Conservation (phyloP, 92 coral and sea anemone species). For the Paragorgia papillata region DNA sequence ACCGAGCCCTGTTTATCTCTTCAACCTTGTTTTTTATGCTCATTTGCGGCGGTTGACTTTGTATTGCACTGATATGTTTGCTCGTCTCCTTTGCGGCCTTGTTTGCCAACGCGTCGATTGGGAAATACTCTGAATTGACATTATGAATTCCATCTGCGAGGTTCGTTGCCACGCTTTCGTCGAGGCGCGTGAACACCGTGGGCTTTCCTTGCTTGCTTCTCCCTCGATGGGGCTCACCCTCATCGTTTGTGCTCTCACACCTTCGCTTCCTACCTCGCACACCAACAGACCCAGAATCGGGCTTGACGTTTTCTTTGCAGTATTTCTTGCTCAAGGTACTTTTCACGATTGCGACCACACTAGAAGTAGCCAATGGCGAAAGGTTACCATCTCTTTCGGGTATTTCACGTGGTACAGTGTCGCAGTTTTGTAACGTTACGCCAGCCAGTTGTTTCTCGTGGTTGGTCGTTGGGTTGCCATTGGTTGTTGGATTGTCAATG, state of each 20-base stretch:
- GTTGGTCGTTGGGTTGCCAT: not conserved
- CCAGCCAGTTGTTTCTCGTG: not conserved
- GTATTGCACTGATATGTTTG: not conserved
- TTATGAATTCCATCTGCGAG: slow-evolving; percentile 47
- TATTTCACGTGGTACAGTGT: not conserved
- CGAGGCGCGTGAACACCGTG: slow-evolving; percentile 36
- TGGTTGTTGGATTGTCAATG: not conserved
- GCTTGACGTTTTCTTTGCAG: slow-evolving; percentile 34
- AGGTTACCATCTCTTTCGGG: not conserved
- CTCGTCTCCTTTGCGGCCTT: slow-evolving; percentile 37
- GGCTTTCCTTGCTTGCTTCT: slow-evolving; percentile 10
- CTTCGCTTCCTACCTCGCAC: slow-evolving; percentile 14
- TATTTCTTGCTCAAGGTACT: slow-evolving; percentile 19
- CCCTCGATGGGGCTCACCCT: slow-evolving; percentile 1
- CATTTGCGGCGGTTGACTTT: not conserved
- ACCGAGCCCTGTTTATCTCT: slow-evolving; percentile 44
- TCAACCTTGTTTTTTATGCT: slow-evolving; percentile 19
- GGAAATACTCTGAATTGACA: slow-evolving; percentile 48
- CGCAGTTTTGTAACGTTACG: not conserved
- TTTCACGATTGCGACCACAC: slow-evolving; percentile 4
- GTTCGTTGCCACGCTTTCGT: slow-evolving; percentile 27
- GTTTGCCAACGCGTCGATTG: slow-evolving; percentile 40
- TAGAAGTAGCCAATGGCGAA: not conserved
- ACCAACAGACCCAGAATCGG: not conserved
- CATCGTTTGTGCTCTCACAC: not conserved